Conservation (phyloP, 2,888 invertebrate genomes). For the Uropetala carovei region DNA sequence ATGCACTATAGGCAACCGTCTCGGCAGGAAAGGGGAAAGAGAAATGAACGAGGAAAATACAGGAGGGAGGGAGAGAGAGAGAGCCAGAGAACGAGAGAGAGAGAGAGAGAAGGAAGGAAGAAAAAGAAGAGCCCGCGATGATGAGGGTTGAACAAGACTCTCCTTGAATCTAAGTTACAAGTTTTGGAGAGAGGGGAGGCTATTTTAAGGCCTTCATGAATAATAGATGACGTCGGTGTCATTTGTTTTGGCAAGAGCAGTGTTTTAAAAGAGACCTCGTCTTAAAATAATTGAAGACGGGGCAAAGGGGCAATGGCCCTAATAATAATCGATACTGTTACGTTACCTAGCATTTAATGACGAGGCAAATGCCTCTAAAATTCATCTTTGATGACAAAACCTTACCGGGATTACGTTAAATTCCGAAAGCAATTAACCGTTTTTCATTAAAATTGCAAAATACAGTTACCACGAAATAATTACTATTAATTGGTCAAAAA, state of each 20-base stretch:
- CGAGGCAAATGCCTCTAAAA: too few species aligned
- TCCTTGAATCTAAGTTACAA: neutral
- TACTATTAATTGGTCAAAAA: too few species aligned
- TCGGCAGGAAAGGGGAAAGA: neutral
- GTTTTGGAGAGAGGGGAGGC: neutral
- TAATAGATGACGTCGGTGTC: neutral
- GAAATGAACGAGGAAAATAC: too few species aligned
- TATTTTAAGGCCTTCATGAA: constrained; percentile 11
- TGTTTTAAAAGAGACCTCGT: neutral
- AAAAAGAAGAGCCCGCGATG: neutral
- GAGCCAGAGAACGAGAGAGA: neutral
- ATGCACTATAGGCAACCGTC: neutral
- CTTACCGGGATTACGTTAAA: too few species aligned
- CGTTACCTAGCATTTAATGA: too few species aligned
- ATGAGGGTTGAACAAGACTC: neutral
- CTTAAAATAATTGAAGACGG: neutral
- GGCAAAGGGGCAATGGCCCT: neutral
- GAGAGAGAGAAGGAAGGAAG: neutral
- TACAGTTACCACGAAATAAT: too few species aligned
- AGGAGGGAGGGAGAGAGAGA: neutral
- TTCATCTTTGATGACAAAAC: too few species aligned
- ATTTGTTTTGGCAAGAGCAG: neutral
- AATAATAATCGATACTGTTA: neutral
- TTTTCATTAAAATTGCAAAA: too few species aligned
- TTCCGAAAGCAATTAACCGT: too few species aligned